Conservation (phyloP, 2,888 invertebrate species). For the Drosophila neotestacea region DNA sequence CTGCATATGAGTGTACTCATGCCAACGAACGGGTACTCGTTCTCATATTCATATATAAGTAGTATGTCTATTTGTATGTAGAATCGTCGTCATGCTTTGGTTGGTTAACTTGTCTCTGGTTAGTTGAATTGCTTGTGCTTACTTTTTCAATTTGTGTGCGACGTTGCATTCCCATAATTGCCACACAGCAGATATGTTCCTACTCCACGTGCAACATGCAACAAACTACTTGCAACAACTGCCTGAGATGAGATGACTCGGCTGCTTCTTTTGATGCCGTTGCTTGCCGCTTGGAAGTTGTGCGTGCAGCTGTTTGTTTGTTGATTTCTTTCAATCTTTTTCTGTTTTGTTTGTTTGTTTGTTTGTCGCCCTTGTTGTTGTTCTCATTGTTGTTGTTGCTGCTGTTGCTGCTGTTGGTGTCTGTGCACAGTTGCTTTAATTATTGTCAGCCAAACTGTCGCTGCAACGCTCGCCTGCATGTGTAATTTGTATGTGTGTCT, state of each 20-base stretch:
- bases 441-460: slow-evolving; percentile 71
- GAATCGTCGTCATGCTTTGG: slow-evolving; percentile 41
- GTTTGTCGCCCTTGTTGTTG: slow-evolving; percentile 27
- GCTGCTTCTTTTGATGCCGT: slow-evolving; percentile 62
- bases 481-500: slow-evolving; percentile 35
- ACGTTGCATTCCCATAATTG: slow-evolving; percentile 67
- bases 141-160: slow-evolving; percentile 77
- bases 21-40: slow-evolving; percentile 7
- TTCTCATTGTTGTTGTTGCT: slow-evolving; percentile 16
- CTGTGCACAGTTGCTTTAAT: slow-evolving; percentile 71
- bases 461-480: slow-evolving; percentile 44
- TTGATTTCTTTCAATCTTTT: slow-evolving; percentile 38
- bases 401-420: slow-evolving; percentile 25
- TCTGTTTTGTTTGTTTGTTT: slow-evolving; percentile 34
- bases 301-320: slow-evolving; percentile 60
- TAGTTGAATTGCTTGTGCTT: slow-evolving; percentile 37
- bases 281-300: slow-evolving; percentile 18
- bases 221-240: slow-evolving; percentile 28
- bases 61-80: not conserved
- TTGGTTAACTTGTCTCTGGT: slow-evolving; percentile 31
- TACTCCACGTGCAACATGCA: slow-evolving; percentile 38
- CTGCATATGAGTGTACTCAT: slow-evolving; percentile 20
- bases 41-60: not conserved
- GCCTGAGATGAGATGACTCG: slow-evolving; percentile 50
- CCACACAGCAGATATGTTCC: slow-evolving; percentile 30